Evolutionary conservation across 2,888 invertebrate genomes (phyloP), one percentile per base, ranked within the genome.

Genomic region (Lasioglossum pauxillum): DNA sequence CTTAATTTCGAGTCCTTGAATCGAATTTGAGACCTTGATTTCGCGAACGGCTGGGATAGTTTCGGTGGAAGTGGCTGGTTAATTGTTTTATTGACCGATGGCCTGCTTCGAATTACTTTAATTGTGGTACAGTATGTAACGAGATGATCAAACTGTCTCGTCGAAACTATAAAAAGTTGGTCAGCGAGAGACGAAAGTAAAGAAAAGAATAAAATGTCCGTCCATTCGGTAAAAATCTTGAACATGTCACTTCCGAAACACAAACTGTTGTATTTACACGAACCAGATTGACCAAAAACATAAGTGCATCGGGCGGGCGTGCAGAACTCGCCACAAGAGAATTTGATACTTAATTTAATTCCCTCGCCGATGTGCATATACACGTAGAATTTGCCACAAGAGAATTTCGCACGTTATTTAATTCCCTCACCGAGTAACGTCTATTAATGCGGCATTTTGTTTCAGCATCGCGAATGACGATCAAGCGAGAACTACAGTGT

Each of bases 11-110:
- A 35, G 38, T 19, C 2, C 38, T 41, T n/a, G n/a, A 71, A 71
- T 71, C 38, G 71, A 71, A 71, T 71, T 71, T 41, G 41, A n/a
- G 71, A 71, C 38, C n/a, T 38, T 71, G 71, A 71, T n/a, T 71
- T 41, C 12, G n/a, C 5, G 14, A 71, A n/a, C 41, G 41, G 41
- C 14, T 41, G 71, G 5, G 14, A 27, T 71, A 23, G n/a, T n/a
- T 41, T 71, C 38, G 41, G 19, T 10, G 5, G 69, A 69, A 41
- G 14, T n/a, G 14, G 71, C 0, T 41, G 12, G 71, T 14, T 38
- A 41, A 69, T 64, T 69, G 38, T 23, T 69, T 69, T 38, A 38
- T 38, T 38, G 38, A 0, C 38, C 31, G 31, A 8, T 38, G 19
- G 10, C 19, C 4, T 7, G 1, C 10, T 23, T 10, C 67, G 67